Evolutionary conservation across 1,140 invertebrate species (phyloP), one percentile per base, ranked within the genome.

Genomic region (Scylla paramamosain): DNA sequence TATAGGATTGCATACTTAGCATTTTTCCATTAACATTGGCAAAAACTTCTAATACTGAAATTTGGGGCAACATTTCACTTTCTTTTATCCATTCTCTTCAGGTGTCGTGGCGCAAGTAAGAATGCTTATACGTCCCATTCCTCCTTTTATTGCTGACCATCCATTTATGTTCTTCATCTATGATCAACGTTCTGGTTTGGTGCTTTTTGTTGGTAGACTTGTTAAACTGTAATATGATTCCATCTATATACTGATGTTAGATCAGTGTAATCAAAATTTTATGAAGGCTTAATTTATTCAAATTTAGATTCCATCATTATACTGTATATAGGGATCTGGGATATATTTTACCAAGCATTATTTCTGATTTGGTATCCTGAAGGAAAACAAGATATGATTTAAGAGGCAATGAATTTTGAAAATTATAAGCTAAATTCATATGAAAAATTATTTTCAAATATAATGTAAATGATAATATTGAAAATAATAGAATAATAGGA

Each of bases 141-240:
- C 84, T 89, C 86, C 48, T 16, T 94, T 94, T 52, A 59, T 94
- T 94, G 93, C 93, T 52, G 93, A 94, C 28, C 93, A 89, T 94
- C 93, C 93, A 20, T 94, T 94, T 52, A 31, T 59, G 46, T 94
- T 94, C 86, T 94, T 52, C 86, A 94, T 94, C 46, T n/a, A 29
- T 14, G 93, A 94, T 52, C 28, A 77, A 20, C 48, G 14, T 12
- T 89, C 93, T n/a, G 86, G 86, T 20, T 52, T 94, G 46, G 31
- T 89, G 3, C 67, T 52, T 32, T 94, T 89, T 89, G 86, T 82
- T 88, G 93, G 86, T n/a, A 88, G 86, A 77, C 84, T 94, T 89
- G 29, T 89, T 89, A 83, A 32, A 25, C 67, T n/a, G 1, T 92
- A 92, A 46, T 92, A 25, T 3, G 20, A 67, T 67, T 8, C 7